Evolutionary conservation across 2,888 invertebrate genomes (phyloP).

Genomic region (Philereme vetulata): DNA sequence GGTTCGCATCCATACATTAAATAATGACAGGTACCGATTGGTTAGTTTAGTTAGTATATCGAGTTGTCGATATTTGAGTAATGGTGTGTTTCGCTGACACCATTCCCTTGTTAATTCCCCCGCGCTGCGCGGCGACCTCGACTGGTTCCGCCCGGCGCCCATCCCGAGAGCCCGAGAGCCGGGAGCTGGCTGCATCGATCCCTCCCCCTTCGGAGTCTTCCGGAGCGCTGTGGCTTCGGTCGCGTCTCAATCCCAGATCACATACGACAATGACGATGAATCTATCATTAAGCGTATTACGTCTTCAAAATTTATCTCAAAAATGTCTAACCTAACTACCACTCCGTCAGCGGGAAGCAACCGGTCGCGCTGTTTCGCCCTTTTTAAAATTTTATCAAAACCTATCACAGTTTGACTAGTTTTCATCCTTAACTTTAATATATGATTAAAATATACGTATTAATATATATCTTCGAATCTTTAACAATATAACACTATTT

Average conservation of each 20-base stretch:
- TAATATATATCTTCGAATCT: constrained; percentile 75
- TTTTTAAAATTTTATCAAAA: constrained; percentile 83
- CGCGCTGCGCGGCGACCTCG: constrained; percentile 42
- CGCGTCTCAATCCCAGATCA: constrained; percentile 48
- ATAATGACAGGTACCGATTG: constrained; percentile 78
- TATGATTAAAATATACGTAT: constrained; percentile 83
- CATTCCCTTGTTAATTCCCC: constrained; percentile 66
- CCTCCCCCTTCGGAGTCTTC: constrained; percentile 52
- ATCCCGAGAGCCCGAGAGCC: constrained; percentile 37
- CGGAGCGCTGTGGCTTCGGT: constrained; percentile 40
- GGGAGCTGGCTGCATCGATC: constrained; percentile 66
- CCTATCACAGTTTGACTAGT: constrained; percentile 85
- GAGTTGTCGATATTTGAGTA: constrained; percentile 64
- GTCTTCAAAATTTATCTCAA: constrained; percentile 50
- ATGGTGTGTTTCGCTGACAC: constrained; percentile 70
- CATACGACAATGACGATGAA: constrained; percentile 50
- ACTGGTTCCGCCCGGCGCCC: constrained; percentile 35
- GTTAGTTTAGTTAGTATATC: constrained; percentile 51
- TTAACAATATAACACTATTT: constrained; percentile 83
- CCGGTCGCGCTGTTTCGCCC: constrained; percentile 46
- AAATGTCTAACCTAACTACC: constrained; percentile 63
- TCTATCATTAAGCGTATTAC: constrained; percentile 53
- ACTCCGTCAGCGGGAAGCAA: constrained; percentile 46
- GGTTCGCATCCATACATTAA: constrained; percentile 82
- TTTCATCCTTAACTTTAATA: constrained; percentile 83